Conservation (phyloP, 2,113 vertebrate genomes). For the Equus quagga region DNA sequence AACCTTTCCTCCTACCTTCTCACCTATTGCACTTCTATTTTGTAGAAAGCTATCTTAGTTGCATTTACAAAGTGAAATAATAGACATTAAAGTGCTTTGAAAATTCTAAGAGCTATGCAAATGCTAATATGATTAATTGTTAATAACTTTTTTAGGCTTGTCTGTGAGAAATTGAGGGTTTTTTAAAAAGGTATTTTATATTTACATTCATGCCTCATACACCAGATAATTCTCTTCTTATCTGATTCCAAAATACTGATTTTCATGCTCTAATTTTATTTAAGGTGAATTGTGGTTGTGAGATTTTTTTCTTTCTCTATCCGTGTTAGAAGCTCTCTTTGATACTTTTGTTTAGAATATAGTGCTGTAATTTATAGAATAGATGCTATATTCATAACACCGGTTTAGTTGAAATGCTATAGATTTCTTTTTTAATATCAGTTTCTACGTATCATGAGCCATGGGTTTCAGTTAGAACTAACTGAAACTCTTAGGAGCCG, state of each 20-base stretch:
- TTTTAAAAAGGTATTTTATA: background rate
- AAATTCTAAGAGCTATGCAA: slow-evolving; percentile 58
- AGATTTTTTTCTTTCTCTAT: slow-evolving; percentile 24
- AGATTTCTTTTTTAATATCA: slow-evolving; percentile 9
- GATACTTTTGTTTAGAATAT: background rate
- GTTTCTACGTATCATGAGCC: background rate
- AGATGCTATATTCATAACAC: slow-evolving; percentile 11
- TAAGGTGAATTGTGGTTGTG: background rate
- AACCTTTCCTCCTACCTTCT: slow-evolving; percentile 64
- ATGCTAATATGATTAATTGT: slow-evolving; percentile 55
- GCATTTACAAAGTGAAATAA: slow-evolving; percentile 53
- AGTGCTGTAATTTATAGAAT: slow-evolving; percentile 22
- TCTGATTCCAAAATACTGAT: background rate
- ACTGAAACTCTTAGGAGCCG: background rate
- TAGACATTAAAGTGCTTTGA: slow-evolving; percentile 46
- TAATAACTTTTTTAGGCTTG: slow-evolving; percentile 44
- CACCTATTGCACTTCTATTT: slow-evolving; percentile 31
- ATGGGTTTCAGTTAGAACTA: background rate
- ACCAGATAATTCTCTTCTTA: background rate
- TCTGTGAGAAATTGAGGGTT: background rate
- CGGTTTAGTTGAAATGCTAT: background rate
- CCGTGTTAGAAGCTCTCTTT: background rate
- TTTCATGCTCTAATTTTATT: slow-evolving; percentile 33
- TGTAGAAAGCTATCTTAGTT: slow-evolving; percentile 56
- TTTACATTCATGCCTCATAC: background rate